Conservation (phyloP, 30 jellyfish, hydroid and myxozoan species). For the Mastigias papua region DNA sequence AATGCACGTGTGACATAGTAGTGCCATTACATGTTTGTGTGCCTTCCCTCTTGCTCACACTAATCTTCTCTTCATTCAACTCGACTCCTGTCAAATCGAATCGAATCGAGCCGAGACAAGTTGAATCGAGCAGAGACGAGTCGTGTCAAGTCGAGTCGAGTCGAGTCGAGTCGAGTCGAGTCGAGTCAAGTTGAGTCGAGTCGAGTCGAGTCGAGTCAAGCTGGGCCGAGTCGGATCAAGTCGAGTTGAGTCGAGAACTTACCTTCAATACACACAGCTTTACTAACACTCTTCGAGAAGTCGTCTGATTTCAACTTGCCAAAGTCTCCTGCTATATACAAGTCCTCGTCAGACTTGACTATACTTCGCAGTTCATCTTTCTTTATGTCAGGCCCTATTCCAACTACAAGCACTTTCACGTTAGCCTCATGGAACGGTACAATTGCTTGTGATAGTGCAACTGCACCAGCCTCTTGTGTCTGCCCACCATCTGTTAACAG, state of each 20-base stretch:
- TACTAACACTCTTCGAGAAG: slow-evolving; percentile 21
- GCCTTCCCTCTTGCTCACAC: no score
- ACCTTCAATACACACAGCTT: slow-evolving; percentile 71
- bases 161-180: no score
- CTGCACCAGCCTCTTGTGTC: slow-evolving; percentile 2
- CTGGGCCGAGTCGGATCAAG: no score
- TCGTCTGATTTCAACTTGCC: slow-evolving; percentile 45
- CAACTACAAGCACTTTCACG: slow-evolving; percentile 38
- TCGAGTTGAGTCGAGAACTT: slow-evolving; percentile 6
- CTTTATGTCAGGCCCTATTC: slow-evolving; percentile 4
- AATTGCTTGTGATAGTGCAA: slow-evolving; percentile 22
- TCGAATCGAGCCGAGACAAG: no score
- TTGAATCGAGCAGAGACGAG: no score
- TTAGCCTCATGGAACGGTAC: slow-evolving; percentile 39
- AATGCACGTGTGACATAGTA: no score
- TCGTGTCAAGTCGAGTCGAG: no score
- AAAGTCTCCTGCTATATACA: slow-evolving; percentile 40
- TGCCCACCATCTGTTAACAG: slow-evolving; percentile 66
- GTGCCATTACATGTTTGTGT: no score
- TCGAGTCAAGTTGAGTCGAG: no score
- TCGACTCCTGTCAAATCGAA: no score
- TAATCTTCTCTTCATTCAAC: no score
- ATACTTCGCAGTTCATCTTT: slow-evolving; percentile 6
- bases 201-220: no score
- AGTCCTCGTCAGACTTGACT: not conserved